A percentile compares a stretch with the other conserved stretches of the same genome.
Conservation (phyloP, 2,797 vertebrate genomes). For the Linurgus olivaceus region DNA sequence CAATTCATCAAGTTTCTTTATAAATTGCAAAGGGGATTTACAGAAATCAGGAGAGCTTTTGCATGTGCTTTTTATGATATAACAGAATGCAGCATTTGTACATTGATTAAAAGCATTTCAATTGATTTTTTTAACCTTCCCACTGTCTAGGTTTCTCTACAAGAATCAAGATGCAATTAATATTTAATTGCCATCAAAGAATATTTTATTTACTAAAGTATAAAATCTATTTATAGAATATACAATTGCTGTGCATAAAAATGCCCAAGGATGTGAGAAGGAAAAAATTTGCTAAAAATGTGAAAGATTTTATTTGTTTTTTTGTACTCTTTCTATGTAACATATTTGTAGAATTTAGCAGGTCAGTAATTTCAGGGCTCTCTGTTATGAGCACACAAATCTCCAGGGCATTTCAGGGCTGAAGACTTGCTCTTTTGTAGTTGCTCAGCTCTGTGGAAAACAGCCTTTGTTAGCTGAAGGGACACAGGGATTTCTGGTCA, state of each 20-base stretch:
- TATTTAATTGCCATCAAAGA: neutral
- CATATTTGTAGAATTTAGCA: neutral
- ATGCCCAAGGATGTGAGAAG: neutral
- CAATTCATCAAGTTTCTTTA: neutral
- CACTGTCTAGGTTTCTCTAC: neutral
- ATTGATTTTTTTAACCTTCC: neutral
- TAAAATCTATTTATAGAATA: neutral
- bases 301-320: accelerated
- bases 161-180: neutral
- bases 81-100: neutral
- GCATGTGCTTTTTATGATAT: neutral
- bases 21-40: neutral
- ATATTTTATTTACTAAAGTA: neutral
- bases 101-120: neutral
- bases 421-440: constrained; percentile 2
- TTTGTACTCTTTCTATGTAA: neutral
- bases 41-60: neutral
- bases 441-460: constrained; percentile 4
- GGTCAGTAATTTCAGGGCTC: neutral
- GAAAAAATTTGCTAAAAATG: neutral
- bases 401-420: constrained; percentile 1
- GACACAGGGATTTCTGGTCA: neutral
- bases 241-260: neutral
- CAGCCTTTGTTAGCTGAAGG: neutral
- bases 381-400: neutral